A percentile compares a stretch with the other conserved stretches of the same genome.
phyloP scores from a whole-genome alignment of 2,797 vertebrate species.

The Notoglanidium macrostoma region DNA sequence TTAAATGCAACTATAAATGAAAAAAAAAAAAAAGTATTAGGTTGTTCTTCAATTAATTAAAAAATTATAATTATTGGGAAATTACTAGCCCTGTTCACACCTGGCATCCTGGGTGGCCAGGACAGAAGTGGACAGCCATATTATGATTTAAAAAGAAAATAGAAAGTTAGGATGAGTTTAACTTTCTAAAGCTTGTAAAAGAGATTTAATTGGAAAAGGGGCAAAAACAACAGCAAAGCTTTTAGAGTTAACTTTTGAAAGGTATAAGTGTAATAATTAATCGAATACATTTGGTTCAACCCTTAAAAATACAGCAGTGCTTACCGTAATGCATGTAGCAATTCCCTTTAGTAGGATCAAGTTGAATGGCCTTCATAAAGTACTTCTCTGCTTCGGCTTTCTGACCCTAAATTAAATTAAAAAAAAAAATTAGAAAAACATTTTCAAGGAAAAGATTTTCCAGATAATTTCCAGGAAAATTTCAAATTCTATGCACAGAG shows the following conservation, averaged over 20 bases:
- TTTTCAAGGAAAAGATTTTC: constrained; percentile 14
- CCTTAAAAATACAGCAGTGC: constrained; percentile 56
- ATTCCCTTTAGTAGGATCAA: constrained; percentile 96
- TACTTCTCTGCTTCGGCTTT: constrained; percentile 94
- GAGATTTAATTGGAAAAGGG: background rate
- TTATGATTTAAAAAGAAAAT: too few relatives aligned
- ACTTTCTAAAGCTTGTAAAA: background rate
- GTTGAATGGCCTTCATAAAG: constrained; percentile 95
- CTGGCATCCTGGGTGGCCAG: too few relatives aligned
- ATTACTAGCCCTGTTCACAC: background rate
- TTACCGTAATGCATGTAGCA: constrained; percentile 99
- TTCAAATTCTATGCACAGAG: background rate
- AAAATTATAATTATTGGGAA: background rate
- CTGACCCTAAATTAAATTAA: constrained; percentile 80
- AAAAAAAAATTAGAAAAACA: constrained; percentile 22
- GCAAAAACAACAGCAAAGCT: background rate
- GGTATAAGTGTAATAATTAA: background rate
- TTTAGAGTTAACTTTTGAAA: background rate
- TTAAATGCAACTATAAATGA: background rate
- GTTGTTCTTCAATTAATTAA: background rate
- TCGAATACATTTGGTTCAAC: background rate
- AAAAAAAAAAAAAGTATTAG: background rate
- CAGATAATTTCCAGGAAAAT: background rate
- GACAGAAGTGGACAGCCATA: too few relatives aligned
- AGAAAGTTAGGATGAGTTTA: background rate